Conservation (phyloP, 2,797 vertebrate genomes). For the Triplophysa yarkandensis region DNA sequence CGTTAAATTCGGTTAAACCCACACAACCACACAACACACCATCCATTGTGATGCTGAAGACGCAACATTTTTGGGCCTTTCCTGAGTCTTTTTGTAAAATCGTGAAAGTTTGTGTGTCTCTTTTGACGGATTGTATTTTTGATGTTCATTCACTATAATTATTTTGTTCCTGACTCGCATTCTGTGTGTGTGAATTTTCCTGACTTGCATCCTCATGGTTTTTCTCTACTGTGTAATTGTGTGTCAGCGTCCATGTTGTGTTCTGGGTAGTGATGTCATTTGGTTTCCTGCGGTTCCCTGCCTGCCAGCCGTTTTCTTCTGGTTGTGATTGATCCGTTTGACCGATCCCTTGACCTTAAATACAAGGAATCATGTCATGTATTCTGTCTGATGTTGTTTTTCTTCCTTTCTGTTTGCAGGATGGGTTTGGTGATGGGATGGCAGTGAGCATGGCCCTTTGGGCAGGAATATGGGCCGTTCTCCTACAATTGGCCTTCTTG, state of each 20-base stretch:
- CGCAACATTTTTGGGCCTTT: conserved; percentile 34
- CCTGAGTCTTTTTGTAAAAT: conserved; percentile 19
- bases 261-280: conserved; percentile 67
- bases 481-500: conserved; percentile 77
- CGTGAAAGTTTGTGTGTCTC: conserved; percentile 1
- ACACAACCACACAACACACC: conserved; percentile 19
- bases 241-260: conserved; percentile 59
- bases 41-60: conserved; percentile 37
- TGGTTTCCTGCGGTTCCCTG: conserved; percentile 57
- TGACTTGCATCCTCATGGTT: conserved; percentile 48
- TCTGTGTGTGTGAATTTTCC: conserved; percentile 25
- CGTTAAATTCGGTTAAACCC: conserved; percentile 15
- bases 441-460: conserved; percentile 88
- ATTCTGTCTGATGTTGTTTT: conserved; percentile 25
- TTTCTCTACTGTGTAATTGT: conserved; percentile 56
- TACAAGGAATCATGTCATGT: conserved; percentile 31
- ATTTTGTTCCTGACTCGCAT: conserved; percentile 41
- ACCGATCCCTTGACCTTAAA: conserved; percentile 21
- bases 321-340: conserved; percentile 12
- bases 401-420: conserved; percentile 66
- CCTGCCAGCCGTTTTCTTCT: conserved; percentile 46
- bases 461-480: conserved; percentile 81
- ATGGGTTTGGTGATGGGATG: conserved; percentile 90
- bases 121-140: conserved; percentile 47
- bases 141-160: conserved; percentile 52